Conservation (phyloP, 2,113 vertebrate species). For the Nansenia antarctica region DNA sequence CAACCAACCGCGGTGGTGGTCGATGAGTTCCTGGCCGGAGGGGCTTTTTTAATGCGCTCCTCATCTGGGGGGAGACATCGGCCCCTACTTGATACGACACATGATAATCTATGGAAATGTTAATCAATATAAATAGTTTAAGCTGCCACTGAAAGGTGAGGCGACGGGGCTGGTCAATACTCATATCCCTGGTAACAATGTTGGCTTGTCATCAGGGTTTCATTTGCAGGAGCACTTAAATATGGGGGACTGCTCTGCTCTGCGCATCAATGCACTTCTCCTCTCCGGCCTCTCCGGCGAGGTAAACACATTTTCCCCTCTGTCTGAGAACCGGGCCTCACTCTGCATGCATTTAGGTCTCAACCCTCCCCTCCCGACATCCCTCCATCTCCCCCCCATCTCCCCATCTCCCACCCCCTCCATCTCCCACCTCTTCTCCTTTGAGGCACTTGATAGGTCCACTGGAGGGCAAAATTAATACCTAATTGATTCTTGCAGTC, state of each 20-base stretch:
- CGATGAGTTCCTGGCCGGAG: constrained; percentile 77
- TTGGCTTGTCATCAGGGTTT: constrained; percentile 93
- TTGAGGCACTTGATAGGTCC: constrained; percentile 99
- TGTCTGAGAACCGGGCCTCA: constrained; percentile 90
- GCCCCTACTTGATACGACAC: constrained; percentile 95
- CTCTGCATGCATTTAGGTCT: constrained; percentile 89
- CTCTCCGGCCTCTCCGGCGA: constrained; percentile 85
- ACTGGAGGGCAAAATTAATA: constrained; percentile 99
- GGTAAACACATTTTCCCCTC: constrained; percentile 97
- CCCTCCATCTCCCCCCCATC: constrained; percentile 39
- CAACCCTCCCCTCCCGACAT: too few relatives aligned
- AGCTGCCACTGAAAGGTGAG: constrained; percentile 90
- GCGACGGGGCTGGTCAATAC: constrained; percentile 90
- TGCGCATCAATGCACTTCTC: constrained; percentile 89
- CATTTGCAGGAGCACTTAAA: constrained; percentile 97
- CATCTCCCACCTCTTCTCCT: constrained; percentile 73
- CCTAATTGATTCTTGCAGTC: constrained; percentile 99
- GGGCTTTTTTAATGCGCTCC: constrained; percentile 90
- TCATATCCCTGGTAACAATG: constrained; percentile 95
- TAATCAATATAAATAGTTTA: constrained; percentile 99
- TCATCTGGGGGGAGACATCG: constrained; percentile 84
- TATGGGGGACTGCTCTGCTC: constrained; percentile 92
- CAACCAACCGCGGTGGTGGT: constrained; percentile 73
- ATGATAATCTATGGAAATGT: constrained; percentile 99
- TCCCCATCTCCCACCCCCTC: constrained; percentile 38